phyloP scores from a whole-genome alignment of 2,888 invertebrate genomes.

The Hemithea aestivaria region DNA sequence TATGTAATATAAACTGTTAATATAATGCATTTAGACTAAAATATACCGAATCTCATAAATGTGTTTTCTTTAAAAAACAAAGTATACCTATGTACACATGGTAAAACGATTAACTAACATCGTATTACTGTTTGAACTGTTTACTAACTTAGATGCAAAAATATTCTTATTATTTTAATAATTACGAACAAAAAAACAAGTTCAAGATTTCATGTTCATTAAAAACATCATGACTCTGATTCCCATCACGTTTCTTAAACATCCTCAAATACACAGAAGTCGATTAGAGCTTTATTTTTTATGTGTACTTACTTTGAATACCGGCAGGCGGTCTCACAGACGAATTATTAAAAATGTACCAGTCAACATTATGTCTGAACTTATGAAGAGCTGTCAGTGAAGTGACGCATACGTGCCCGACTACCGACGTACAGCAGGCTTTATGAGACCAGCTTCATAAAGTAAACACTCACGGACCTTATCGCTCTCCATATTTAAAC shows the following conservation, averaged over 20 bases:
- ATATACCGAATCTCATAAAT: no score
- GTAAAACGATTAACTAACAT: no score
- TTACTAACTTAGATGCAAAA: no score
- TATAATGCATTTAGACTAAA: no score
- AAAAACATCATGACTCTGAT: no score
- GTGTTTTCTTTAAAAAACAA: no score
- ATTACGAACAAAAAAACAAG: no score
- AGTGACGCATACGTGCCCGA: slow-evolving; percentile 51
- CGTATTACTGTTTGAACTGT: no score
- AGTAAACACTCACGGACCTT: slow-evolving; percentile 16
- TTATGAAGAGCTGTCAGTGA: slow-evolving; percentile 63
- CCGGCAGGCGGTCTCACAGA: slow-evolving; percentile 37
- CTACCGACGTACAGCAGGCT: slow-evolving; percentile 54
- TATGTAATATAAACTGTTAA: no score
- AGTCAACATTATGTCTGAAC: slow-evolving; percentile 64
- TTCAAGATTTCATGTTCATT: no score
- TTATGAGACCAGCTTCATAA: slow-evolving; percentile 27
- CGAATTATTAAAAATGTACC: slow-evolving; percentile 57
- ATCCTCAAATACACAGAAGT: slow-evolving; percentile 27
- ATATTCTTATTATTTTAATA: no score
- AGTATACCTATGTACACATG: no score
- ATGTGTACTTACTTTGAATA: slow-evolving; percentile 11
- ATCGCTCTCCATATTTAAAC: slow-evolving; percentile 3
- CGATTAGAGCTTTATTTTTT: slow-evolving; percentile 35
- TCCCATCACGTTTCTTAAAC: neutral